Conservation (phyloP, 2,113 vertebrate species). For the Nannobrachium achirus region DNA sequence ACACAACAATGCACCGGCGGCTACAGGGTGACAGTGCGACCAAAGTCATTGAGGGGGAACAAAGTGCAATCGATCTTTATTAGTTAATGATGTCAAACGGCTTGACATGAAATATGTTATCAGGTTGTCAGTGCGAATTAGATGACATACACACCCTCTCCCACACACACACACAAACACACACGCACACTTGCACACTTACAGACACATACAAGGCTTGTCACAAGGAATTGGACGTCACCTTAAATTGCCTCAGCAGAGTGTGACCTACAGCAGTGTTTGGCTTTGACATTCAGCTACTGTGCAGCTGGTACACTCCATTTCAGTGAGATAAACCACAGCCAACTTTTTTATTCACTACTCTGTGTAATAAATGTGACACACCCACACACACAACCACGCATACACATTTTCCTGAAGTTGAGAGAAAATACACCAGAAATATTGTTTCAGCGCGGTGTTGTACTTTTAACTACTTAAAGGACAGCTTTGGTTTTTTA, state of each 20-base stretch:
- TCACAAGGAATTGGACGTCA: constrained; percentile 34
- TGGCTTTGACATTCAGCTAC: constrained; percentile 42
- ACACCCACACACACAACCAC: not conserved
- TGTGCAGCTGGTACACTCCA: constrained; percentile 17
- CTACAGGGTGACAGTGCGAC: constrained; percentile 33
- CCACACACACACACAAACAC: constrained; percentile 14
- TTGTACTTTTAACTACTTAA: not conserved
- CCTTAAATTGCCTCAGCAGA: constrained; percentile 37
- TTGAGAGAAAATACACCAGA: constrained; percentile 1
- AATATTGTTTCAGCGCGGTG: not conserved
- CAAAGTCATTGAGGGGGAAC: constrained; percentile 41
- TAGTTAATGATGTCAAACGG: constrained; percentile 62
- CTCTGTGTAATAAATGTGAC: not conserved
- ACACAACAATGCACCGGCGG: not conserved
- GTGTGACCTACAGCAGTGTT: constrained; percentile 37
- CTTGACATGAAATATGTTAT: constrained; percentile 59
- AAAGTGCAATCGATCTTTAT: constrained; percentile 65
- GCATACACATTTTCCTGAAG: not conserved
- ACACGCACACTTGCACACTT: not conserved
- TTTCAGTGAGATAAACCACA: constrained; percentile 22
- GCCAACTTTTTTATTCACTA: constrained; percentile 6
- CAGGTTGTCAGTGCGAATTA: constrained; percentile 48
- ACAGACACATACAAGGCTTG: not conserved
- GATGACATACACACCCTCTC: constrained; percentile 2
- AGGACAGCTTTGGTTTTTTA: no score